A percentile compares a stretch with the other conserved stretches of the same genome.
These are phyloP conservation scores for Motacilla tschutschensis DNA, from an alignment of 2,113 vertebrate genomes.

Conservation along the genomic window DNA sequence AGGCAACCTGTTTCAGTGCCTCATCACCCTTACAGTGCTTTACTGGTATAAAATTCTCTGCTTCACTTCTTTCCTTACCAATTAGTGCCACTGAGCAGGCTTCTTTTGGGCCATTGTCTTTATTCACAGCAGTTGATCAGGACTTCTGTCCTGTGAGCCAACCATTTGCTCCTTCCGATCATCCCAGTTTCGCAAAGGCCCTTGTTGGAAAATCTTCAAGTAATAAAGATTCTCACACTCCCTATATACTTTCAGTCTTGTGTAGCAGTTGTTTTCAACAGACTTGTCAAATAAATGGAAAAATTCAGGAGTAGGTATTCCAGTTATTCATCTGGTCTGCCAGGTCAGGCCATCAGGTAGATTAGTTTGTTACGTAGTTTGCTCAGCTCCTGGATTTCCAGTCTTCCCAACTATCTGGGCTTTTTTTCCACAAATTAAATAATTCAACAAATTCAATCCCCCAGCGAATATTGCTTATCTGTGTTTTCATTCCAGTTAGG, in stretches of 20 bases:
- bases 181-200: not conserved
- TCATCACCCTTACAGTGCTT: not conserved
- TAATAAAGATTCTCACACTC: not conserved
- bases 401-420: not conserved
- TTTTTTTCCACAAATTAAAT: not conserved
- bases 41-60: not conserved
- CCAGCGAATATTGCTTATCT: not conserved
- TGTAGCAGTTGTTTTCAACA: not conserved
- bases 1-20: too few relatives aligned
- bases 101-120: not conserved
- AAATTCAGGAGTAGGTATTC: not conserved
- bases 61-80: not conserved
- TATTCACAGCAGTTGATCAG: not conserved
- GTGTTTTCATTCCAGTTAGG: not conserved
- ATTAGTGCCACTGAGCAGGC: not conserved
- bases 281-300: not conserved
- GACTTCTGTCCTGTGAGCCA: not conserved
- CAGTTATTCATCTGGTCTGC: not conserved
- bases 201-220: not conserved
- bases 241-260: not conserved
- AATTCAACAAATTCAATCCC: not conserved
- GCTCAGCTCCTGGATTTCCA: fast-evolving
- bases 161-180: not conserved
- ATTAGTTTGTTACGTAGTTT: not conserved
- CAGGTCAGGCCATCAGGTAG: not conserved